Evolutionary conservation across 2,888 invertebrate species (phyloP), one percentile per base, ranked within the genome.

Genomic region (Amphiduros pacificus): DNA sequence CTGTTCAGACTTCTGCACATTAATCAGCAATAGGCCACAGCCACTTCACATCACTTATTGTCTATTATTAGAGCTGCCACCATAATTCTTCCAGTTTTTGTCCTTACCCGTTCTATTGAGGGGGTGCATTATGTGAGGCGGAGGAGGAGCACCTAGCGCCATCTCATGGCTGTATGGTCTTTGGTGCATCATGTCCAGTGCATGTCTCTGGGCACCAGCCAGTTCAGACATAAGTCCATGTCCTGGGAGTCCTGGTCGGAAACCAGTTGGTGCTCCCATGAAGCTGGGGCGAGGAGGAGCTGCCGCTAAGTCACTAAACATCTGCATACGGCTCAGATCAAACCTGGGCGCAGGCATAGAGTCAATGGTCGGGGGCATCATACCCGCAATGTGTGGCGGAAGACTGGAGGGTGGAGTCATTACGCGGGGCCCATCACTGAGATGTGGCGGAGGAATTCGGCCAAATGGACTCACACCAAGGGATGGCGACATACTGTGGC

Each of bases 31-130:
- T n/a, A n/a, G n/a, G n/a, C n/a, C n/a, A n/a, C n/a, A n/a, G n/a
- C n/a, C n/a, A n/a, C n/a, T n/a, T n/a, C n/a, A n/a, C n/a, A n/a
- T n/a, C n/a, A n/a, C n/a, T n/a, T n/a, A n/a, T n/a, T n/a, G n/a
- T n/a, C n/a, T 55, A 41, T 24, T 26, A 22, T 55, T 40, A 9
- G 55, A 40, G 28, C 41, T 41, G 41, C 55, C 55, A 40, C 49
- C 56, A 56, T 48, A 59, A 28, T 41, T 41, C 29, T 59, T 59
- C 59, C 59, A 59, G 28, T 52, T 52, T 41, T 59, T 59, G 14
- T 59, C 59, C 41, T 59, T 59, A 28, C 52, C 59, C 5, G 52
- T 27, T 26, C 59, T 22, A 20, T 48, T 51, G 5, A 59, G 17
- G 24, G 50, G 52, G 5, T 29, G 20, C 20, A 53, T 40, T 24